phyloP scores from a whole-genome alignment of 2,888 invertebrate genomes.

The Lampropteryx suffumata region DNA sequence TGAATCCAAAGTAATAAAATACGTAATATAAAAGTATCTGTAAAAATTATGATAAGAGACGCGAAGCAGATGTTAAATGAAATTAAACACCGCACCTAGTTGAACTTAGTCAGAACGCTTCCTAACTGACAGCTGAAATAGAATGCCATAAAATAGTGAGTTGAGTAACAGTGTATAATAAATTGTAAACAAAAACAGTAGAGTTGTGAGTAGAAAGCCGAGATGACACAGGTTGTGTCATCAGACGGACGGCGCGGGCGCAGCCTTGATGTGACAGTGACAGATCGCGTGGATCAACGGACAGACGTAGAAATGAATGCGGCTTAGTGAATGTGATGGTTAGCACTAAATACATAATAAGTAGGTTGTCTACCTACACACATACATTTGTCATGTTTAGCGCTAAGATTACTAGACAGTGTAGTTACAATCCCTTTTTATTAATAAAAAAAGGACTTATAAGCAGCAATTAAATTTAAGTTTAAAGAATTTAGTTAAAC shows the following conservation, averaged over 20 bases:
- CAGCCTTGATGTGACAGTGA: slow-evolving; percentile 2
- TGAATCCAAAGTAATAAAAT: too few relatives aligned
- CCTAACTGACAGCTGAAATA: slow-evolving; percentile 2
- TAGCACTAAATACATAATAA: neutral
- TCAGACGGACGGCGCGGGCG: neutral
- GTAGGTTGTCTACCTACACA: too few relatives aligned
- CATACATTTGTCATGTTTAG: too few relatives aligned
- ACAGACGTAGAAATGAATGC: neutral
- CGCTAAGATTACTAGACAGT: too few relatives aligned
- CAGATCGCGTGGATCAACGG: neutral
- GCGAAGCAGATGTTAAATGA: too few relatives aligned
- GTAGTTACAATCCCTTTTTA: too few relatives aligned
- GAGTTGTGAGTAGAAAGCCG: slow-evolving; percentile 27
- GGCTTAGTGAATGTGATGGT: neutral
- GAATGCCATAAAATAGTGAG: slow-evolving; percentile 20
- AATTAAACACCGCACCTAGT: too few relatives aligned
- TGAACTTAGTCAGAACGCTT: neutral
- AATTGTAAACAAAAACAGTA: slow-evolving; percentile 33
- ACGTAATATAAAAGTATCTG: too few relatives aligned
- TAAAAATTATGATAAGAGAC: too few relatives aligned
- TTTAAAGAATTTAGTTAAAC: too few relatives aligned
- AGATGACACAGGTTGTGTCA: slow-evolving; percentile 28
- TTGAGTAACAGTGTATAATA: slow-evolving; percentile 28
- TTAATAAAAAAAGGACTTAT: too few relatives aligned
- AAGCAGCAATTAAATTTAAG: too few relatives aligned